Evolutionary conservation across 2,797 vertebrate species (phyloP).

Genomic region (Cichlasoma orientale): DNA sequence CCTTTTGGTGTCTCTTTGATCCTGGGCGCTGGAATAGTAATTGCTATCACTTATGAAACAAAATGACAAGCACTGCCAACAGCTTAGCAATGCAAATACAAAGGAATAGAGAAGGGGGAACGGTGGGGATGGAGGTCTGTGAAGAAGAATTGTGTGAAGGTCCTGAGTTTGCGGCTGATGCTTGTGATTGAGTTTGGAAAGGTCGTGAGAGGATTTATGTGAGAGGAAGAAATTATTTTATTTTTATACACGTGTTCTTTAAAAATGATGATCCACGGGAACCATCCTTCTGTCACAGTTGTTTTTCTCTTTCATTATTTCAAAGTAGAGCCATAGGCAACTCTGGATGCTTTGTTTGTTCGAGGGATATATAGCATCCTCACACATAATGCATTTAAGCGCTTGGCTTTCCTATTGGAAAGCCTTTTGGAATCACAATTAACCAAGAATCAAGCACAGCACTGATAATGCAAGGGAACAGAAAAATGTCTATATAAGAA

Average conservation of each 20-base stretch:
- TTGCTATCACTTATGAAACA: slow-evolving; percentile 72
- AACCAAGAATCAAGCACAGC: slow-evolving; percentile 3
- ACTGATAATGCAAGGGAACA: not conserved
- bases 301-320: slow-evolving; percentile 11
- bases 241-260: slow-evolving; percentile 16
- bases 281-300: not conserved
- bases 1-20: slow-evolving; percentile 77
- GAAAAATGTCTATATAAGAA: slow-evolving; percentile 34
- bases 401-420: not conserved
- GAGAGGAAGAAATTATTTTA: not conserved
- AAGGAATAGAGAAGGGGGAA: slow-evolving; percentile 27
- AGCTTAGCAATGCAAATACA: slow-evolving; percentile 64
- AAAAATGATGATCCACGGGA: slow-evolving; percentile 8
- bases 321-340: slow-evolving; percentile 7
- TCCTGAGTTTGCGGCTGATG: slow-evolving; percentile 3
- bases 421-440: slow-evolving; percentile 25
- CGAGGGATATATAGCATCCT: not conserved
- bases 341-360: not conserved
- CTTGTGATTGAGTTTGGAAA: slow-evolving; percentile 10
- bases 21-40: slow-evolving; percentile 66
- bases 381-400: not conserved
- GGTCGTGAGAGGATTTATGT: not conserved
- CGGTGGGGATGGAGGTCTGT: slow-evolving; percentile 15
- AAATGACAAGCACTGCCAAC: slow-evolving; percentile 67
- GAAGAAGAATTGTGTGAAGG: not conserved